These are phyloP conservation scores for Paguma larvata DNA, from an alignment of 2,797 vertebrate genomes.

Conservation along the genomic window DNA sequence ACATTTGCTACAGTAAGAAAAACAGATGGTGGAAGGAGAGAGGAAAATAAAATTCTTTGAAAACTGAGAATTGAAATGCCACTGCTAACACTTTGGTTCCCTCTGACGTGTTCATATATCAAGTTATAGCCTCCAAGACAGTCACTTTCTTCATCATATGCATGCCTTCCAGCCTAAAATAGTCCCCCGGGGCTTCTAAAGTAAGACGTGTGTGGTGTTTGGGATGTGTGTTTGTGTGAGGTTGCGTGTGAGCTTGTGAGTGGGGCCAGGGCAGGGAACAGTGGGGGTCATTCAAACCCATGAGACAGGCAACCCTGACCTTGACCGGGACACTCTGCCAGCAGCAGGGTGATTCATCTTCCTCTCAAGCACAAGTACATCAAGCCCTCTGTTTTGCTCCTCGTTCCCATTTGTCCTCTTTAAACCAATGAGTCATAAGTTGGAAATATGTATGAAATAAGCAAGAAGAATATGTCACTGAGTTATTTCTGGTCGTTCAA, in stretches of 20 bases:
- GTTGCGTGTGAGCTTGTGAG: constrained; percentile 35
- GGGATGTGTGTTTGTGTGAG: constrained; percentile 9
- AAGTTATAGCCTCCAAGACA: constrained; percentile 77
- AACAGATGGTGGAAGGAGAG: constrained; percentile 79
- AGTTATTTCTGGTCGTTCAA: constrained; percentile 84
- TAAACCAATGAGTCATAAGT: constrained; percentile 80
- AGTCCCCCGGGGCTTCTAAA: constrained; percentile 72
- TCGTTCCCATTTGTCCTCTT: constrained; percentile 82
- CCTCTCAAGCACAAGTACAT: constrained; percentile 78
- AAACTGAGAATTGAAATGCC: constrained; percentile 82
- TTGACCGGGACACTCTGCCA: constrained; percentile 19
- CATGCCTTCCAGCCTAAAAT: constrained; percentile 76
- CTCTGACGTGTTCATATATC: constrained; percentile 81
- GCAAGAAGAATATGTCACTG: constrained; percentile 82
- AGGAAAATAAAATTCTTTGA: constrained; percentile 80
- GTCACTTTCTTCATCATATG: constrained; percentile 73
- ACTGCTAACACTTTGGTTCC: constrained; percentile 78
- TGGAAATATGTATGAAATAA: constrained; percentile 84
- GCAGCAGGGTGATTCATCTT: constrained; percentile 71
- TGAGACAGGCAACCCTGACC: constrained; percentile 69
- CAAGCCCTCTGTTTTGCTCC: constrained; percentile 83
- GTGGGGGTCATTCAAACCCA: constrained; percentile 76
- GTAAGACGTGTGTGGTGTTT: constrained; percentile 70
- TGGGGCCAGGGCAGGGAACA: constrained; percentile 19
- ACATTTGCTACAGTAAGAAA: constrained; percentile 76